Percentiles rank a stretch among this genome's conserved stretches.
phyloP scores from a whole-genome alignment of 2,797 vertebrate genomes.

The Psittacula derbiana region DNA sequence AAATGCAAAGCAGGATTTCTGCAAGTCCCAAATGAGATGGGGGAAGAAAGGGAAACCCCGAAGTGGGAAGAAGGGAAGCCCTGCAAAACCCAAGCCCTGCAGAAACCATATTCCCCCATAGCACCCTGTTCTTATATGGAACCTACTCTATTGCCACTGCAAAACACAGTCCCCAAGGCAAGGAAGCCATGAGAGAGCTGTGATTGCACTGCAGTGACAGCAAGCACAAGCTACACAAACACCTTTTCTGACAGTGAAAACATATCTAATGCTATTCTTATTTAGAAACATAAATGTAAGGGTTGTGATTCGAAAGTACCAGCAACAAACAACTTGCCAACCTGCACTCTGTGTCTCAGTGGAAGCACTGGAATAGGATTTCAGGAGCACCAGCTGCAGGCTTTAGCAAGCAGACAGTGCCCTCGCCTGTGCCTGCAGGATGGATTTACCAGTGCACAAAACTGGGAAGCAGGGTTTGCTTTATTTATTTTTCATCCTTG shows the following conservation, averaged over 20 bases:
- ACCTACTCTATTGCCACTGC: background rate
- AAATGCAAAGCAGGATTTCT: background rate
- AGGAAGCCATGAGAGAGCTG: background rate
- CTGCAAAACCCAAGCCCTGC: background rate
- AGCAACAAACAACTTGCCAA: background rate
- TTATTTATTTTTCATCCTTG: background rate
- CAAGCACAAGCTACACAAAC: background rate
- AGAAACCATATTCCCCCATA: background rate
- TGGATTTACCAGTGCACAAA: background rate
- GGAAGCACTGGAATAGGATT: fast-evolving
- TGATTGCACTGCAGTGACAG: background rate
- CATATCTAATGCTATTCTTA: background rate
- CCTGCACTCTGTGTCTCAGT: background rate
- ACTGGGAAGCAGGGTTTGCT: background rate
- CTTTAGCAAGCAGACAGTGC: background rate
- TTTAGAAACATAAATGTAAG: background rate
- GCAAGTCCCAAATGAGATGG: background rate
- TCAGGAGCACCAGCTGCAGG: background rate
- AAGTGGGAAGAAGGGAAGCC: background rate
- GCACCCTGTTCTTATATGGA: background rate
- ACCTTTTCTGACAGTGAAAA: background rate
- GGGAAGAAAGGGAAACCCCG: background rate
- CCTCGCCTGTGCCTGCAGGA: background rate
- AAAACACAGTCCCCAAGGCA: background rate
- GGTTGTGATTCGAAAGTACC: background rate